A percentile compares a stretch with the other conserved stretches of the same genome.
phyloP scores from a whole-genome alignment of 2,113 vertebrate species.

The Sorex araneus region DNA sequence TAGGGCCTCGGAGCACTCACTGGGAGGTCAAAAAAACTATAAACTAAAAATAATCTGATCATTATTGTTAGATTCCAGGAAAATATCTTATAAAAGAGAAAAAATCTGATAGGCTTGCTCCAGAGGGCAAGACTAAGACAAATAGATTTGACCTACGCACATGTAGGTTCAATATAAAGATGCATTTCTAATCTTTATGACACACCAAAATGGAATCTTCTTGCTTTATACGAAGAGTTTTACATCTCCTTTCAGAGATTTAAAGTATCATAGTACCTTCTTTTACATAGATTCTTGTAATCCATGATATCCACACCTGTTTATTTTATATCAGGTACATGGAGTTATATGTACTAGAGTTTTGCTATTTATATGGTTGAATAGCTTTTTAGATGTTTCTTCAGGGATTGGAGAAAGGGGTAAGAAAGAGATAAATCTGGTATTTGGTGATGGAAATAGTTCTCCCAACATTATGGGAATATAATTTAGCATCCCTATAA shows the following conservation, averaged over 20 bases:
- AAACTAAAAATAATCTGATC: background rate
- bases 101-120: background rate
- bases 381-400: conserved; percentile 60
- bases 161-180: background rate
- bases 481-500: conserved; percentile 81
- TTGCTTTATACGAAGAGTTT: background rate
- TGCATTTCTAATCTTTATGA: conserved; percentile 39
- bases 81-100: background rate
- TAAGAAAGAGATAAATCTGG: conserved; percentile 62
- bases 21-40: too few relatives aligned
- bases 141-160: conserved; percentile 4
- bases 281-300: background rate
- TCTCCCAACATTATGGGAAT: conserved; percentile 27
- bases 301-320: background rate
- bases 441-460: conserved; percentile 41
- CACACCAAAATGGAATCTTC: background rate
- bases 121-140: conserved; percentile 9
- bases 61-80: background rate
- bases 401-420: background rate
- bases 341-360: background rate
- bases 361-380: conserved; percentile 19
- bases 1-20: too few relatives aligned
- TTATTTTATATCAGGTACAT: background rate
- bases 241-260: conserved; percentile 11
- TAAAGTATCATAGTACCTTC: background rate